Conservation (phyloP, 2,888 invertebrate species). For the Seira ritae region DNA sequence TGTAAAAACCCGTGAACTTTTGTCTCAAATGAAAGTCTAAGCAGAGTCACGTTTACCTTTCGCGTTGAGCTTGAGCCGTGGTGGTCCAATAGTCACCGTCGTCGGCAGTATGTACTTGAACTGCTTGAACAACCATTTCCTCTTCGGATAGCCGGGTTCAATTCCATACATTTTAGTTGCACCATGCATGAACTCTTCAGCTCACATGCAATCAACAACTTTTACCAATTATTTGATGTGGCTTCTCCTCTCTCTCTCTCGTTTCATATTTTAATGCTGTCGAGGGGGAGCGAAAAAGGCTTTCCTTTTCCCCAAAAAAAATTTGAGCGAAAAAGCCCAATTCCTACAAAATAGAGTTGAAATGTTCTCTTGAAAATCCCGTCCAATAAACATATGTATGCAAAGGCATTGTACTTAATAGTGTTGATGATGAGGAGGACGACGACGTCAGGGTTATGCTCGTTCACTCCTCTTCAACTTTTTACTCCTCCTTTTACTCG, state of each 20-base stretch:
- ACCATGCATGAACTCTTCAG: conserved; percentile 13
- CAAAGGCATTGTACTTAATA: background rate
- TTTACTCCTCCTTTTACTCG: conserved; percentile 14
- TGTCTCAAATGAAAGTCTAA: no score
- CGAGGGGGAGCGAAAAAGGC: background rate
- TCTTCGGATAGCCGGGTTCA: background rate
- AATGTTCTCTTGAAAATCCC: background rate
- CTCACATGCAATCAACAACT: conserved; percentile 52
- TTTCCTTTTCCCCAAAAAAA: background rate
- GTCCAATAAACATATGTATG: background rate
- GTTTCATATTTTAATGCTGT: conserved; percentile 5
- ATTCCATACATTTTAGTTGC: conserved; percentile 13
- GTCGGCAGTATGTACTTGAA: background rate
- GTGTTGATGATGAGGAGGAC: background rate
- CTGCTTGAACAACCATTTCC: background rate
- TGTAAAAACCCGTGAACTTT: no score
- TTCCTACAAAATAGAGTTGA: background rate
- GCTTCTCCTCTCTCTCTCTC: conserved; percentile 54
- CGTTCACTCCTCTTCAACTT: conserved; percentile 11
- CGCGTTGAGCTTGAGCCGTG: no score
- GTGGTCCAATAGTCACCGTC: background rate
- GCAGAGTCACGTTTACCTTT: no score
- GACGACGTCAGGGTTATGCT: background rate
- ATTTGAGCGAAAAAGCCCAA: conserved; percentile 4
- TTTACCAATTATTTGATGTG: conserved; percentile 65